Evolutionary conservation across 2,113 vertebrate species (phyloP).

Genomic region (Vulpes ferrilata): DNA sequence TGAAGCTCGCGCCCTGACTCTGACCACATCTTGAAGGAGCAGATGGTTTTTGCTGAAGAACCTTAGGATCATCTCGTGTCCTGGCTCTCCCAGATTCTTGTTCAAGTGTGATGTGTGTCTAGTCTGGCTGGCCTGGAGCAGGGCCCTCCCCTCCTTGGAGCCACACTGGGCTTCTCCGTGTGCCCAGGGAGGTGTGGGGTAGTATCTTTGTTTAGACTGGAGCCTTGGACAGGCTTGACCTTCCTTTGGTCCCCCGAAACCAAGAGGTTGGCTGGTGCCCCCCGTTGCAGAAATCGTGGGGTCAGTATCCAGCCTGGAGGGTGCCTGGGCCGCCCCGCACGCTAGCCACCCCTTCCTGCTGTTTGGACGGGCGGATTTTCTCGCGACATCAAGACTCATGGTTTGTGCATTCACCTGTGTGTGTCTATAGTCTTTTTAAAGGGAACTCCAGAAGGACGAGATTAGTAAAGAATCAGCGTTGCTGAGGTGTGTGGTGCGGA

Average conservation of each 20-base stretch:
- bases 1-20: rapidly evolving
- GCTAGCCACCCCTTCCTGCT: not conserved
- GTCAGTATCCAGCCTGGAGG: not conserved
- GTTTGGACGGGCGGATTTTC: not conserved
- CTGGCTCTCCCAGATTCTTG: too few relatives aligned
- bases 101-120: not conserved
- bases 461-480: rapidly evolving
- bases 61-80: not conserved
- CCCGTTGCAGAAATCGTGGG: rapidly evolving
- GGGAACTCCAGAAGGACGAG: not conserved
- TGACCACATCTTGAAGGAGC: not conserved
- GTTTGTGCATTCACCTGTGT: not conserved
- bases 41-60: not conserved
- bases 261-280: not conserved
- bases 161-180: not conserved
- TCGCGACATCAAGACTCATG: not conserved
- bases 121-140: too few relatives aligned
- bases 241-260: not conserved
- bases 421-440: not conserved
- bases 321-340: not conserved
- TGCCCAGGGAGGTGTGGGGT: not conserved
- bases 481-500: rapidly evolving
- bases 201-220: not conserved
- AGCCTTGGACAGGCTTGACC: too few relatives aligned
- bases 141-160: not conserved